These are phyloP conservation scores for Megamerina dolium DNA, from an alignment of 2,888 invertebrate genomes.

Conservation along the genomic window DNA sequence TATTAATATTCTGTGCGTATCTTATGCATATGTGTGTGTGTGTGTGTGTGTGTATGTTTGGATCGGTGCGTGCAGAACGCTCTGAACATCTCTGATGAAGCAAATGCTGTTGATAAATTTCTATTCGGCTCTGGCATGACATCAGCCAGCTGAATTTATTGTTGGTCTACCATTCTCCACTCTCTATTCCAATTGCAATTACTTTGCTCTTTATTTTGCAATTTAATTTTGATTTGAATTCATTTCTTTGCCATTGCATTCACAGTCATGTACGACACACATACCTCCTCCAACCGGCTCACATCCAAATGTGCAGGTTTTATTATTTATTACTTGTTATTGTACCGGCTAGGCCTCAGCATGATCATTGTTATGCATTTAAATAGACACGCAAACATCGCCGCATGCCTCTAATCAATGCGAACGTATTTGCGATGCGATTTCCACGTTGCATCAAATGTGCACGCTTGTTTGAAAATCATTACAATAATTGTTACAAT, in stretches of 20 bases:
- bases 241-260: background rate
- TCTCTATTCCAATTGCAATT: background rate
- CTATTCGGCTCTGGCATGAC: conserved; percentile 37
- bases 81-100: conserved; percentile 3
- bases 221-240: background rate
- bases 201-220: background rate
- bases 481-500: background rate
- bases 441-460: background rate
- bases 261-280: too few relatives aligned
- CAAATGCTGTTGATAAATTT: conserved; percentile 33
- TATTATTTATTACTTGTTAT: too few relatives aligned
- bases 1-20: conserved; percentile 33
- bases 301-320: too few relatives aligned
- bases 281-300: too few relatives aligned
- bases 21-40: background rate
- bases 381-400: background rate
- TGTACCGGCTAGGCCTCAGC: background rate
- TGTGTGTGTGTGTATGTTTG: too few relatives aligned
- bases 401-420: background rate
- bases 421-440: too few relatives aligned
- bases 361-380: background rate
- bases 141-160: conserved; percentile 41
- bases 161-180: conserved; percentile 36
- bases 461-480: background rate
- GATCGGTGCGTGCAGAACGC: conserved; percentile 21